phyloP scores from a whole-genome alignment of 2,113 vertebrate species.

The Gadus macrocephalus region DNA sequence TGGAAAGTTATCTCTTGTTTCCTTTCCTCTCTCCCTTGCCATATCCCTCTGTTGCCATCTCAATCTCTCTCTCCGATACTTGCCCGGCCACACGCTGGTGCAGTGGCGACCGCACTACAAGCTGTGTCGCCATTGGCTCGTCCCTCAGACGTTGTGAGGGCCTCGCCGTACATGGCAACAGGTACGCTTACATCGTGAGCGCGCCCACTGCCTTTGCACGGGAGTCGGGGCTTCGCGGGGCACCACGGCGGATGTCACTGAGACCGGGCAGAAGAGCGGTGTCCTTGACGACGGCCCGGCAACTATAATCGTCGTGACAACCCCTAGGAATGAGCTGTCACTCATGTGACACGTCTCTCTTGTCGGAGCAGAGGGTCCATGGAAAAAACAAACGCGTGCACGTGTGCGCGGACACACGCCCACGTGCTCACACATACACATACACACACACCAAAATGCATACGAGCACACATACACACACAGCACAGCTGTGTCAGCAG shows the following conservation, averaged over 20 bases:
- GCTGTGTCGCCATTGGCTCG: no score
- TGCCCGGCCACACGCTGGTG: no score
- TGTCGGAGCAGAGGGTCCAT: conserved; percentile 30
- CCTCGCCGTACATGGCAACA: no score
- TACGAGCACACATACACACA: conserved; percentile 1
- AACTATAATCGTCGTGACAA: conserved; percentile 56
- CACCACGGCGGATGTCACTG: conserved; percentile 44
- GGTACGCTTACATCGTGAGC: no score
- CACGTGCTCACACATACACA: conserved; percentile 3
- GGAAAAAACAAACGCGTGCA: conserved; percentile 38
- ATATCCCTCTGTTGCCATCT: no score
- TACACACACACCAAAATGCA: conserved; percentile 7
- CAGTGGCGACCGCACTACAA: no score
- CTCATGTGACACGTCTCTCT: conserved; percentile 50
- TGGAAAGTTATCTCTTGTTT: no score
- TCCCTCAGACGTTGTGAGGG: no score
- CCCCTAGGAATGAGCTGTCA: conserved; percentile 49
- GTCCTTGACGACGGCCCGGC: conserved; percentile 52
- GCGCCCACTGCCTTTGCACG: no score
- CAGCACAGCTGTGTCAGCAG: conserved; percentile 40
- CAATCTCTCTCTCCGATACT: no score
- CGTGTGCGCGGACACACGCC: not conserved
- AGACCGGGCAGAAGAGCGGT: conserved; percentile 39
- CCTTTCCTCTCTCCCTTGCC: not conserved
- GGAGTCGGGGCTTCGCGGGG: not conserved